Evolutionary conservation across 2,888 invertebrate genomes (phyloP), one percentile per base, ranked within the genome.

Genomic region (Pterostichus madidus): DNA sequence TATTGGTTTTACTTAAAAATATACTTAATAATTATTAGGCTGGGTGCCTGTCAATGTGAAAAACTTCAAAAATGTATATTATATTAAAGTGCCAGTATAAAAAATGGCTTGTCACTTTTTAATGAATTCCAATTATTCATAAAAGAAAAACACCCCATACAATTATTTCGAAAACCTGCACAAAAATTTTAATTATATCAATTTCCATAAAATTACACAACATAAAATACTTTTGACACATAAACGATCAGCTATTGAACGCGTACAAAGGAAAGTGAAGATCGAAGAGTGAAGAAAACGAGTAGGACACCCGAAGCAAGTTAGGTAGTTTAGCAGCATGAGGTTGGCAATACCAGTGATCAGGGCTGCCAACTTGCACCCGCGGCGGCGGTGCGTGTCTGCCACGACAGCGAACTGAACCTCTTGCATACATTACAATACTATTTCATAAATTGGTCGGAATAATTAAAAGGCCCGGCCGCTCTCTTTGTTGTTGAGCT

Each of bases 361-460:
- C 59, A 71, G 35, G 1, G 49, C 49, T 56, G 56, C 56, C 56
- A 56, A 56, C 24, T 6, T 59, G 59, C 53, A 53, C 53, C 53
- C 53, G 53, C 24, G 68, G 39, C 35, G 15, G 39, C 2, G 59
- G 68, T 39, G 71, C 71, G 71, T 71, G 71, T 46, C 11, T 71
- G 59, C 15, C 53, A 17, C 11, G 46, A 6, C 39, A 7, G 17
- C 17, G 44, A 68, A 46, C 15, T 76, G 79, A 83, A 56, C 84
- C 84, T 85, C 85, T 85, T 85, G 85, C 86, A 86, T 86, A 85
- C 80, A 86, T 86, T 86, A 86, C 80, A 81, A 82, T 81, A 84
- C 83, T 85, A 85, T 86, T 86, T 85, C 84, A 86, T 86, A 86
- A 86, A 86, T 85, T 85, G 85, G 85, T 83, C 84, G 83, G 83